Evolutionary conservation across 2,113 vertebrate species (phyloP).

Genomic region (Rhagologus leucostigma): DNA sequence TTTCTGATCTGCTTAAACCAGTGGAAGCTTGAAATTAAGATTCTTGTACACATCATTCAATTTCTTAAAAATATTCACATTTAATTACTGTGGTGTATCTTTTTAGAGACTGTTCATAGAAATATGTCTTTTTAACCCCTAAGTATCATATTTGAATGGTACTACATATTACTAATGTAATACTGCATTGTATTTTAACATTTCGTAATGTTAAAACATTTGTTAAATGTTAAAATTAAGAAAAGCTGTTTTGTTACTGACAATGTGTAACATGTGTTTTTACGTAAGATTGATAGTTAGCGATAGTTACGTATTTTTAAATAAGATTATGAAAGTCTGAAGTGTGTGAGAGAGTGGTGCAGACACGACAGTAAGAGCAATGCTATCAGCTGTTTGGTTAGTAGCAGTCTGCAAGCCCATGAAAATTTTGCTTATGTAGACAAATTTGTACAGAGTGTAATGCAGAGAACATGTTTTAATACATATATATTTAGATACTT

Average conservation of each 20-base stretch:
- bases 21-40: neutral
- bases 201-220: neutral
- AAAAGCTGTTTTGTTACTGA: neutral
- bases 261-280: neutral
- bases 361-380: neutral
- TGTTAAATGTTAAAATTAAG: neutral
- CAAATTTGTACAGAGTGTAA: neutral
- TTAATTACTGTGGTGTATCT: neutral
- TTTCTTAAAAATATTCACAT: constrained; percentile 1
- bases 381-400: neutral
- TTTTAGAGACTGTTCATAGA: neutral
- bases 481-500: neutral
- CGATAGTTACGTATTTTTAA: neutral
- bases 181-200: neutral
- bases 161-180: neutral
- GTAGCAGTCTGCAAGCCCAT: neutral
- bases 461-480: neutral
- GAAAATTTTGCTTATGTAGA: neutral
- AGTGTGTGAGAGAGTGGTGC: neutral
- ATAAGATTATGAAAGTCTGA: neutral
- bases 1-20: neutral
- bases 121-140: neutral
- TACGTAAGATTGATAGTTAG: neutral
- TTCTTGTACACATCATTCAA: neutral
- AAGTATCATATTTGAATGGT: neutral